Conservation (phyloP, 1,140 invertebrate genomes). For the Heterodera carotae region DNA sequence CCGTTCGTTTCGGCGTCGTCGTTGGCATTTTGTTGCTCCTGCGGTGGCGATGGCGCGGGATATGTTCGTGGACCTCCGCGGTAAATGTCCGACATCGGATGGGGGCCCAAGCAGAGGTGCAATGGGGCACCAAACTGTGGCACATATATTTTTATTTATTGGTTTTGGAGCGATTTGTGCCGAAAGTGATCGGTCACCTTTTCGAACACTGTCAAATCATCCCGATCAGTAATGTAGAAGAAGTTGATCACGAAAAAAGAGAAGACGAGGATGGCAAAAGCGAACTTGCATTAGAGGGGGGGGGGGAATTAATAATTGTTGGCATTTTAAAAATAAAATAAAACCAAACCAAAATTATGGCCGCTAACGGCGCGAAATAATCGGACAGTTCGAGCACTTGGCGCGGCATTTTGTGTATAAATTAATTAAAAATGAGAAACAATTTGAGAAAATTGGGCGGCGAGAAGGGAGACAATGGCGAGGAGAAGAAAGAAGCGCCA, state of each 20-base stretch:
- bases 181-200: slow-evolving; percentile 8
- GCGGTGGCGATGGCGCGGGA: too few relatives aligned
- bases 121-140: slow-evolving; percentile 26
- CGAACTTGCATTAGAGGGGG: slow-evolving; percentile 10
- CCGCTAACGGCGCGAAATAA: slow-evolving; percentile 22
- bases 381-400: slow-evolving; percentile 28
- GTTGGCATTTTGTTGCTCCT: too few relatives aligned
- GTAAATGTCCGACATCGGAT: slow-evolving; percentile 28
- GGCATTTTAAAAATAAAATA: neutral
- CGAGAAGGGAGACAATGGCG: neutral
- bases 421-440: neutral
- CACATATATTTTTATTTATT: neutral
- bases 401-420: slow-evolving; percentile 18
- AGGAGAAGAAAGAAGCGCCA: too few relatives aligned
- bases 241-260: slow-evolving; percentile 28
- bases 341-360: slow-evolving; percentile 15
- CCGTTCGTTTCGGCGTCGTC: neutral
- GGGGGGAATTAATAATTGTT: neutral
- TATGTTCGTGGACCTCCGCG: slow-evolving; percentile 14
- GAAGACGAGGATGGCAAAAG: slow-evolving; percentile 17
- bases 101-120: slow-evolving; percentile 24
- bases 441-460: neutral
- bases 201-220: slow-evolving; percentile 25
- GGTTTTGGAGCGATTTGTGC: too few relatives aligned
- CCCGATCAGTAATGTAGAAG: slow-evolving; percentile 26